Base-by-base conservation (phyloP, 2,797 vertebrate genomes). In the Momotus momota region DNA sequence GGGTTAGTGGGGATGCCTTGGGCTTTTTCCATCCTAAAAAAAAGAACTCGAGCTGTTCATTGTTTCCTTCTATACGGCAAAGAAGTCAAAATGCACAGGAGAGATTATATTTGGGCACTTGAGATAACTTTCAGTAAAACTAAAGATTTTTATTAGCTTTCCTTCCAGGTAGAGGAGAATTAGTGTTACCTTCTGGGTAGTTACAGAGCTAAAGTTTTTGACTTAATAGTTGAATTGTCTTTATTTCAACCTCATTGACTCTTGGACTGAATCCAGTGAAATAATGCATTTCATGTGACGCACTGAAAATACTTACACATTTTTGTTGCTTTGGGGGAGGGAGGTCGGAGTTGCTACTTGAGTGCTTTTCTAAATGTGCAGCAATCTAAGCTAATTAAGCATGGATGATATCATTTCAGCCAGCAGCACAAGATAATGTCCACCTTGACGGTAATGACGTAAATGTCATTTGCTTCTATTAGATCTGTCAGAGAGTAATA, bases 341-440 rank as follows among this genome's bases (percentile, higher is more conserved):
- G 71, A 38, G 9, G 74, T 10, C 48, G 52, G 75, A 91, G 40
- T 83, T 94, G 65, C 70, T 60, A 67, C 65, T 95, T 66, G 31
- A 85, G n/a, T 81, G 88, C 61, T 85, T 81, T 89, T 77, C 87
- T 94, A 86, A 90, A 71, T 52, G 40, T 91, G 45, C 55, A 86
- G 16, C 8, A 3, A 21, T 90, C 83, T 86, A 26, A 31, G 12
- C 52, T 88, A 97, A 95, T 95, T 74, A 66, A 92, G 62, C 96
- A 93, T 92, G 55, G 93, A 92, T 98, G 95, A 98, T 97, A 93
- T 97, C 85, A 96, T 98, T 97, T 91, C 94, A 97, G 88, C 98
- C 96, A 97, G 97, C 97, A 97, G 88, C 86, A 94, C 88, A 93
- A 66, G 93, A 92, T 97, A 95, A 97, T 73, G 94, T 96, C 95